Conservation (phyloP, 2,888 invertebrate species). For the Sepiola atlantica region DNA sequence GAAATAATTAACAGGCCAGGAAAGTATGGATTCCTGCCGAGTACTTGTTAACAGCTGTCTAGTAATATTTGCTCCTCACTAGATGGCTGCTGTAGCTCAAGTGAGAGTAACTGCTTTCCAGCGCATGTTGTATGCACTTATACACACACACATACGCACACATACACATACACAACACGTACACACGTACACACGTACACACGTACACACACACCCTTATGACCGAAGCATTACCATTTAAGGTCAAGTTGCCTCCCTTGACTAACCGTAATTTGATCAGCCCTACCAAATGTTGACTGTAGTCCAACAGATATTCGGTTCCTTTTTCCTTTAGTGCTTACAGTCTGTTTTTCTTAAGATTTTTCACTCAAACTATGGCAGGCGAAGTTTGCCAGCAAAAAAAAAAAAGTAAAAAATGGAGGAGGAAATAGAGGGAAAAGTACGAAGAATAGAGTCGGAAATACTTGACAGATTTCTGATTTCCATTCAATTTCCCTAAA, state of each 20-base stretch:
- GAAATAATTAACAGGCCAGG: slow-evolving; percentile 21
- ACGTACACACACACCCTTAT: slow-evolving; percentile 34
- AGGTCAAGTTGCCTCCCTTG: slow-evolving; percentile 32
- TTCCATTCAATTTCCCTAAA: slow-evolving; percentile 11
- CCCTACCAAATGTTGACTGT: slow-evolving; percentile 32
- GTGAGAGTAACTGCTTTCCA: background rate
- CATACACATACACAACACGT: background rate
- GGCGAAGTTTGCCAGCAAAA: background rate
- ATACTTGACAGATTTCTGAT: slow-evolving; percentile 32
- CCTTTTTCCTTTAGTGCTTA: slow-evolving; percentile 2
- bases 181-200: background rate
- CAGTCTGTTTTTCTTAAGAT: slow-evolving; percentile 32
- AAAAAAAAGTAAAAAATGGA: background rate
- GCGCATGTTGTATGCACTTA: background rate
- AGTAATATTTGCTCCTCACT: slow-evolving; percentile 8
- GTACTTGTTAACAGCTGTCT: slow-evolving; percentile 22
- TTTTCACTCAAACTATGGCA: slow-evolving; percentile 9
- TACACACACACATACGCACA: background rate
- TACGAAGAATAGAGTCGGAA: background rate
- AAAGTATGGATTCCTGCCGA: slow-evolving; percentile 21
- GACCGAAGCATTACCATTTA: slow-evolving; percentile 33
- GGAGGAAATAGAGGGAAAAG: background rate
- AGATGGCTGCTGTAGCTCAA: slow-evolving; percentile 19
- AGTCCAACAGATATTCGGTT: slow-evolving; percentile 21
- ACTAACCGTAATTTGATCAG: slow-evolving; percentile 32